Conservation (phyloP, 2,888 invertebrate species). For the Machimus atricapillus region DNA sequence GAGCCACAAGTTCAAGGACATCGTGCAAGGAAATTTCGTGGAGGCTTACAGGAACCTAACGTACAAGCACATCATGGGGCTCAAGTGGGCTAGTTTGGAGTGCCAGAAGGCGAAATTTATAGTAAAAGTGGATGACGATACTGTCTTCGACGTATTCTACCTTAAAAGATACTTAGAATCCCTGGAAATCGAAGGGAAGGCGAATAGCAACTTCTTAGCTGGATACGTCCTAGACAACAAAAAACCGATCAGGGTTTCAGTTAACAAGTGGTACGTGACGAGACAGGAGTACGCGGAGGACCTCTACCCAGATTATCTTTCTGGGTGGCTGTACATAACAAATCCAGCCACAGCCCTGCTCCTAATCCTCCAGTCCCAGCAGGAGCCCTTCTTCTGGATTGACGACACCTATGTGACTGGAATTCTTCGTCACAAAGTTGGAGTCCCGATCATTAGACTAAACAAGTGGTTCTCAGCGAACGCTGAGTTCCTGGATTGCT, state of each 20-base stretch:
- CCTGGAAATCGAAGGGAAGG: constrained; percentile 56
- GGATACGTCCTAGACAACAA: constrained; percentile 74
- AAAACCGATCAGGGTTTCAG: constrained; percentile 69
- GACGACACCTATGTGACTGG: constrained; percentile 90
- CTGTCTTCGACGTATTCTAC: constrained; percentile 73
- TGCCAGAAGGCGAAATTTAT: constrained; percentile 71
- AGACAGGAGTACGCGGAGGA: constrained; percentile 68
- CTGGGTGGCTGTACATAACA: constrained; percentile 85
- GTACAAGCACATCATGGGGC: constrained; percentile 82
- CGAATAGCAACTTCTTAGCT: constrained; percentile 64
- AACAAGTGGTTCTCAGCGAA: constrained; percentile 73
- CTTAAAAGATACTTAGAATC: constrained; percentile 63
- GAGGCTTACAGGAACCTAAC: constrained; percentile 84
- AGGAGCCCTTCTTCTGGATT: constrained; percentile 85
- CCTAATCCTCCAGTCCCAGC: constrained; percentile 66
- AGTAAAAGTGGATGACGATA: constrained; percentile 85
- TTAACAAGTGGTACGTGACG: constrained; percentile 84
- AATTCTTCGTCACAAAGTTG: constrained; percentile 69
- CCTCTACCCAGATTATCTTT: constrained; percentile 77
- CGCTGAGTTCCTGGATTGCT: constrained; percentile 77
- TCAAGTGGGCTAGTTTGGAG: constrained; percentile 74
- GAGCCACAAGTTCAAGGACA: constrained; percentile 69
- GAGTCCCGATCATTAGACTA: constrained; percentile 68
- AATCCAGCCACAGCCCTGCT: constrained; percentile 69
- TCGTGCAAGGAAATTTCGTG: constrained; percentile 77